A percentile compares a stretch with the other conserved stretches of the same genome.
Evolutionary conservation across 2,888 invertebrate genomes (phyloP).

Genomic region (Liodrosophila aerea): DNA sequence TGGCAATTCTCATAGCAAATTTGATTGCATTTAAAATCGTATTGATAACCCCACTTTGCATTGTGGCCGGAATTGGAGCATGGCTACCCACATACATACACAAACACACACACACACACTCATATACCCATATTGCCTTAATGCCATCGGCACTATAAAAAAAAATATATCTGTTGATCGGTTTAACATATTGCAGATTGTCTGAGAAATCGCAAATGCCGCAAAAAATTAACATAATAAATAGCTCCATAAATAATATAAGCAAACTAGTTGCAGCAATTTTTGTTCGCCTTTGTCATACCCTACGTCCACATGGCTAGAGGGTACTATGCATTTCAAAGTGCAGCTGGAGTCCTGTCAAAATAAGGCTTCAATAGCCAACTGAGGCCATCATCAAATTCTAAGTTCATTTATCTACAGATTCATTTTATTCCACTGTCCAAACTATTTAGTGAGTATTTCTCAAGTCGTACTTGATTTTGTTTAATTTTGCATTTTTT

Average conservation of each 20-base stretch:
- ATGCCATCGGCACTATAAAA: constrained; percentile 6
- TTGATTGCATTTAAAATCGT: constrained; percentile 37
- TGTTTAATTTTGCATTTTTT: constrained; percentile 2
- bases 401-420: too few species aligned
- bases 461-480: not conserved
- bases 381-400: too few species aligned
- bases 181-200: constrained; percentile 8
- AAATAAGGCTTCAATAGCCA: too few species aligned
- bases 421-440: too few species aligned
- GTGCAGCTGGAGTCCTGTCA: too few species aligned
- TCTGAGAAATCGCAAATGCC: constrained; percentile 7
- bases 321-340: too few species aligned
- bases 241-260: constrained; percentile 50
- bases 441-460: too few species aligned
- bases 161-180: constrained; percentile 6
- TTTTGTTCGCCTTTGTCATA: not conserved
- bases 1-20: too few species aligned
- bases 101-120: not conserved
- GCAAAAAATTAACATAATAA: constrained; percentile 47
- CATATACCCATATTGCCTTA: not conserved
- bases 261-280: constrained; percentile 33
- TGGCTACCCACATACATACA: constrained; percentile 27
- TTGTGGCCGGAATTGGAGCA: constrained; percentile 48
- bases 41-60: constrained; percentile 52
- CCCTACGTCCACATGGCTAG: too few species aligned